Evolutionary conservation across 92 coral and sea anemone genomes (phyloP), one percentile per base, ranked within the genome.

Genomic region (Heliopora coerulea): DNA sequence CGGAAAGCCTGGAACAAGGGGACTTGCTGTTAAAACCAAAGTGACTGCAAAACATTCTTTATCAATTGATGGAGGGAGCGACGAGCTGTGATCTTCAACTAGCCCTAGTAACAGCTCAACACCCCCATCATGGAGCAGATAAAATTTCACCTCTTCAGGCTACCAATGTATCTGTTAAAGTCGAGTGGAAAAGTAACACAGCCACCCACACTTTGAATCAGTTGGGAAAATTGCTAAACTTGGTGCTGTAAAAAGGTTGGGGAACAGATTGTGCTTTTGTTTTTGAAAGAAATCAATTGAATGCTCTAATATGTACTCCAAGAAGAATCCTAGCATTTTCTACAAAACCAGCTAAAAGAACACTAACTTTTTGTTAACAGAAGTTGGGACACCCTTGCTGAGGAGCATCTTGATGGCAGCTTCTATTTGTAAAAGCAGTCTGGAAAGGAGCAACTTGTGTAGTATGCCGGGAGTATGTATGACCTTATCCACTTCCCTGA

Each of bases 401-500:
- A 72, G 81, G 52, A 42, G 82, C 32, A 32, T 84, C 15, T 61
- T 88, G 21, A 62, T 78, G 11, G 74, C 84, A 29, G 80, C 86
- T 1, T 41, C 69, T 12, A 58, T 81, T 17, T 78, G 60, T 74
- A 17, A 72, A 0, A 75, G 44, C 59, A 83, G 86, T 49, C 54
- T 35, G 44, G 75, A 75, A 34, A 58, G 68, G 50, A 68, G 46
- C 54, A 17, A 50, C 26, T 17, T 23, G n/a, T 50, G 17, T 23
- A 5, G 8, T 7, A 50, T 50, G 58, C 29, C 50, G 50, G 88
- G 86, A 21, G 70, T 87, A 50, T 87, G 78, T 26, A 87, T 87
- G 91, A 83, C 91, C 35, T 83, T 88, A 68, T 85, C 86, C 18
- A 72, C 83, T 17, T 84, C 86, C 80, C 73, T 84, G 0, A 27